Evolutionary conservation across 2,888 invertebrate species (phyloP), one percentile per base, ranked within the genome.

Genomic region (Sussaba pulchella): DNA sequence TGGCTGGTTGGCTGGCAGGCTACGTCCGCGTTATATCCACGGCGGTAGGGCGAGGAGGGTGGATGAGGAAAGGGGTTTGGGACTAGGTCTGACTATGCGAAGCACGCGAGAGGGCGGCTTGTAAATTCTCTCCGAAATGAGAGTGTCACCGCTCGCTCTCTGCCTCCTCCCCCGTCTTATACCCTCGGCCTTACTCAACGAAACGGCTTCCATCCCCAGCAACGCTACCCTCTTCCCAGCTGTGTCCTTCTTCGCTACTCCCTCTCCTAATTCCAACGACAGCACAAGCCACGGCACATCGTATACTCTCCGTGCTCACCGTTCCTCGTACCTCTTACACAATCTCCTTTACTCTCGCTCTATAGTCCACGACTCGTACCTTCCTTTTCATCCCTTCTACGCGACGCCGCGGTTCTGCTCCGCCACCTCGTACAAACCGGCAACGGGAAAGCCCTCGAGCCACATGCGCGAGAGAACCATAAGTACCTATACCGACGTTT

Each of bases 91-190:
- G 91, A 89, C 92, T 92, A 92, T 92, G 91, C 92, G 86, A 91
- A 86, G 92, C 92, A 92, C 91, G 92, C 90, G 88, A 90, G 88
- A 86, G 88, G 88, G 87, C 86, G 85, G 90, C 89, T 91, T 91
- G 92, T 92, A 92, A 92, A 92, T 92, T 92, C 88, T 91, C 87
- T 85, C 89, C 89, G 87, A 91, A 92, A 92, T 92, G 91, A 91
- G 91, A 91, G 91, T 91, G 91, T 91, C 90, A 90, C 90, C 90
- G 88, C 85, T 86, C 83, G 73, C 85, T 81, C 82, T 76, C 57
- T 50, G 74, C 24, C 76, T 45, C 72, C 78, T 67, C 61, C 76
- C 47, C 64, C 64, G n/a, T n/a, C n/a, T n/a, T n/a, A n/a, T n/a
- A n/a, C 70, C 47, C 76, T 47, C 59, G 52, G 52, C 69, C 74